Conservation (phyloP, 1,140 invertebrate genomes). For the Bathynomus jamesi region DNA sequence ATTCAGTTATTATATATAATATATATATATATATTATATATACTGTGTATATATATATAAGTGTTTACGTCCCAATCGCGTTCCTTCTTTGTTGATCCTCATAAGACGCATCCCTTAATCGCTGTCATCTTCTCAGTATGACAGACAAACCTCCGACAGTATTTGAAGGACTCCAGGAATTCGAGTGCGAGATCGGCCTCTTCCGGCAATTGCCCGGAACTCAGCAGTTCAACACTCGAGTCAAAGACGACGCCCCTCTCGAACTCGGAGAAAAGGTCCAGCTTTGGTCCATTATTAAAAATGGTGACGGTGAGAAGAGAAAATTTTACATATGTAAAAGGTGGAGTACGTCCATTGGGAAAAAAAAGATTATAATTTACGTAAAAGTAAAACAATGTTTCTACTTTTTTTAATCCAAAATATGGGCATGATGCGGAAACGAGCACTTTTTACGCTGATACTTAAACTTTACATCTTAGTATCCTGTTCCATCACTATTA, state of each 20-base stretch:
- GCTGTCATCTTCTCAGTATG: not conserved
- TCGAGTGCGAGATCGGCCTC: constrained; percentile 52
- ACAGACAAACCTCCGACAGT: constrained; percentile 15
- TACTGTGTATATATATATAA: not conserved
- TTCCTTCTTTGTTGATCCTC: no score
- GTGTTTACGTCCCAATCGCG: not conserved
- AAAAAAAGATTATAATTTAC: no score
- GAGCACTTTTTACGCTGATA: no score
- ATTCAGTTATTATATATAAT: not conserved
- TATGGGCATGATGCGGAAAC: no score
- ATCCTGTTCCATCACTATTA: no score
- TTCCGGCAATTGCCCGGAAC: constrained; percentile 46
- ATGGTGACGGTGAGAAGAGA: constrained; percentile 54
- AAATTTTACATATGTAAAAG: no score
- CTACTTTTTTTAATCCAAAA: no score
- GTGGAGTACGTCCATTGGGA: no score
- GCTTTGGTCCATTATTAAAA: constrained; percentile 50
- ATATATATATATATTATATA: not conserved
- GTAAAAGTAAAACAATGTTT: no score
- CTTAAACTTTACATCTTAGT: no score
- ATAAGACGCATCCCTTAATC: no score
- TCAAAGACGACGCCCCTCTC: constrained; percentile 51
- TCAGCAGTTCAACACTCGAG: constrained; percentile 47
- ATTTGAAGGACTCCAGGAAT: constrained; percentile 46
- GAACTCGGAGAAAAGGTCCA: constrained; percentile 56